Evolutionary conservation across 2,113 vertebrate genomes (phyloP), one percentile per base, ranked within the genome.

Genomic region (Platichthys stellatus): DNA sequence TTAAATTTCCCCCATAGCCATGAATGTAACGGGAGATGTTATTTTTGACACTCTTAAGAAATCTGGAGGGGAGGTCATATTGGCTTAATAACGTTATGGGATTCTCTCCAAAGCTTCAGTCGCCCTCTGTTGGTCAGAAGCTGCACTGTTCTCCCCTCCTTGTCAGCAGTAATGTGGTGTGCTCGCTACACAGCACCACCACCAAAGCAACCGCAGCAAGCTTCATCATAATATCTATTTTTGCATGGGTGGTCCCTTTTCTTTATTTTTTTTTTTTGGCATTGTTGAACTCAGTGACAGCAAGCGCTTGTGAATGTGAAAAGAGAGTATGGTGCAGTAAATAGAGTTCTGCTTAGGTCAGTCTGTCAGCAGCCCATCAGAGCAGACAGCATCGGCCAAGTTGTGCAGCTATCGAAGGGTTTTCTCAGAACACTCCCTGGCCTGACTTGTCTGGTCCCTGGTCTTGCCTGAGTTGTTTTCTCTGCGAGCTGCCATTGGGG

Each of bases 1-100:
- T 93, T 85, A 88, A 89, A 88, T 93, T 87, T 89, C 90, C 74
- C 81, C 73, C 68, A 72, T 73, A 86, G 83, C 82, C 80, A 75
- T 89, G 89, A 86, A 89, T 80, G 91, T 93, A 91, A 92, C 53
- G 18, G 74, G 89, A 93, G 83, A 89, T 92, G 88, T 92, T 93
- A 88, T 92, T 93, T 93, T 88, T 92, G 88, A 91, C 91, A 90
- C 88, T 84, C 56, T 60, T 81, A 85, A 83, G 89, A 90, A 85
- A 74, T 6, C 60, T 40, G 83, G 86, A 80, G 86, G 86, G 76
- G 78, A 78, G 81, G 69, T 80, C 85, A 70, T 51, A 72, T 69
- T 31, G 31, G 31, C 31, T 31, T 66, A 71, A 77, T 86, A 81
- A 88, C 26, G 59, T 69, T 59, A 74, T 43, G 64, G 74, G 68